Conservation (phyloP, 2,113 vertebrate species). For the Pelecanus crispus region DNA sequence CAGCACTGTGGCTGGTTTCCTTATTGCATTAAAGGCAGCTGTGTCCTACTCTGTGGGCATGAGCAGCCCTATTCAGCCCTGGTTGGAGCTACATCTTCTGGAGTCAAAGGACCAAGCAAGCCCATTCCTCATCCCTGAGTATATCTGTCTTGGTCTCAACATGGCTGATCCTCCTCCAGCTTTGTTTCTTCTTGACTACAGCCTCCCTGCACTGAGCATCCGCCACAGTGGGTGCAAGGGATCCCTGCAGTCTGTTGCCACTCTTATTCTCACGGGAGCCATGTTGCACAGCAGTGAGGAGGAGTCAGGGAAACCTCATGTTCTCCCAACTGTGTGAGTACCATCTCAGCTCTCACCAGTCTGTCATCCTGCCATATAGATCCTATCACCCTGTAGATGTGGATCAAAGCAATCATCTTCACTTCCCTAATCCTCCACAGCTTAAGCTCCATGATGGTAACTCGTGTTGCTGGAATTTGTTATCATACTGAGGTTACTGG, state of each 20-base stretch:
- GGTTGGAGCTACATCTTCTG: background rate
- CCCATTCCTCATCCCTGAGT: background rate
- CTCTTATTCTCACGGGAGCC: background rate
- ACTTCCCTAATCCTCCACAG: background rate
- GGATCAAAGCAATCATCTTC: background rate
- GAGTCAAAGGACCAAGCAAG: background rate
- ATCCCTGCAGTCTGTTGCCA: background rate
- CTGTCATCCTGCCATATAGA: background rate
- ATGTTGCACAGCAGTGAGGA: rapidly evolving
- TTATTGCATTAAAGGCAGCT: background rate
- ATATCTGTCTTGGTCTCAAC: rapidly evolving
- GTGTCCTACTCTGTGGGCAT: background rate
- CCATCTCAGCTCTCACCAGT: background rate
- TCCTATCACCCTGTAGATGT: rapidly evolving
- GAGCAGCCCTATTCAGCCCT: background rate
- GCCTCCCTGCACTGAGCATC: background rate
- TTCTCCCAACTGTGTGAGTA: background rate
- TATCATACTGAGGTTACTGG: background rate
- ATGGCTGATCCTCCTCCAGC: background rate
- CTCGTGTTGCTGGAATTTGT: background rate
- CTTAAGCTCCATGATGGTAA: rapidly evolving
- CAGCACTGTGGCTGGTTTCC: background rate
- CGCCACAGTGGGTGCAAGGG: background rate
- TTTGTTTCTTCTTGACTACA: background rate
- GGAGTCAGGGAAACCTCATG: rapidly evolving